phyloP scores from a whole-genome alignment of 2,797 vertebrate genomes.

The Poeciliopsis paucimaculata region DNA sequence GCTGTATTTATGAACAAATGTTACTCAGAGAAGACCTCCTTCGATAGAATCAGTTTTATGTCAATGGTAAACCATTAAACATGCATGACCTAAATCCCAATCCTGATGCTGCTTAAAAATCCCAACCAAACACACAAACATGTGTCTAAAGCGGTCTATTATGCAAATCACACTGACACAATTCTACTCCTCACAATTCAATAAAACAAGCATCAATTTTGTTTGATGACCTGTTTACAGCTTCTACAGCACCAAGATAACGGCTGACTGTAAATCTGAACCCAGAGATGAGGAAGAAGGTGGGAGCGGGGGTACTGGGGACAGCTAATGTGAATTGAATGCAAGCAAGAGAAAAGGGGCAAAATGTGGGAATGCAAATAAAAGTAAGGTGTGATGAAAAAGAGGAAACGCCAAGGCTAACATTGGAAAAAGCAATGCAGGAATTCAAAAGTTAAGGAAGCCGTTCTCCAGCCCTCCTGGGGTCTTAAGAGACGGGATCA shows the following conservation, averaged over 20 bases:
- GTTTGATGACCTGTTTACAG: conserved; percentile 62
- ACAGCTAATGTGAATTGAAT: too few relatives aligned
- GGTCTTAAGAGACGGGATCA: too few relatives aligned
- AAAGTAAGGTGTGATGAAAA: not conserved
- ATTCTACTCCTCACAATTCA: conserved; percentile 68
- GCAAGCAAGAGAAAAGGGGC: not conserved
- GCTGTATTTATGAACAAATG: not conserved
- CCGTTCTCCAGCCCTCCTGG: not conserved
- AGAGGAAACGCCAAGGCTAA: not conserved
- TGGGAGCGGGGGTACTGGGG: not conserved
- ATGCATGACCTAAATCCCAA: conserved; percentile 27
- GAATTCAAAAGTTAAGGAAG: not conserved
- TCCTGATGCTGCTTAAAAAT: conserved; percentile 17
- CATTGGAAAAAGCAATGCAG: not conserved
- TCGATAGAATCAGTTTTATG: not conserved
- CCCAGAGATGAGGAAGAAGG: not conserved
- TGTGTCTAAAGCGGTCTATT: conserved; percentile 4
- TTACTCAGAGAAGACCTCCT: not conserved
- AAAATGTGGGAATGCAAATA: not conserved
- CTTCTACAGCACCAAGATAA: conserved; percentile 53
- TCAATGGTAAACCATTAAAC: conserved; percentile 5
- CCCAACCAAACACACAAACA: not conserved
- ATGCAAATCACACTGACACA: conserved; percentile 13
- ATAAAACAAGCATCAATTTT: conserved; percentile 81
- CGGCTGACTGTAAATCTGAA: conserved; percentile 53